Percentiles rank a stretch among this genome's conserved stretches.
These are phyloP conservation scores for Tribolium castaneum DNA, from an alignment of 1,140 invertebrate species.

Conservation along the genomic window DNA sequence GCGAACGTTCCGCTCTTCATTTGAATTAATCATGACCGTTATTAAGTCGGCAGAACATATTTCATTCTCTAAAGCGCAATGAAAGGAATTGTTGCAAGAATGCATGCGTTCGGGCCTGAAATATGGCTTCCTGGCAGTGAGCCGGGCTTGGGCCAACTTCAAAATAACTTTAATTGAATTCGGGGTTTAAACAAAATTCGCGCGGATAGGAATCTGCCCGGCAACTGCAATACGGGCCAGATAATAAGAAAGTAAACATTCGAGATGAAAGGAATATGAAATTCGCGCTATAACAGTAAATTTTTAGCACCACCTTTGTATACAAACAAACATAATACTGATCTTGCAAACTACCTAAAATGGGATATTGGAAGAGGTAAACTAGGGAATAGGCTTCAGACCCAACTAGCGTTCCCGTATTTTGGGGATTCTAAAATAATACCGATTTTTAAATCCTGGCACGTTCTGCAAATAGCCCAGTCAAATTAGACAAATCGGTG, in stretches of 20 bases:
- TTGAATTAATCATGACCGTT: slow-evolving; percentile 25
- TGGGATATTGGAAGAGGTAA: not conserved
- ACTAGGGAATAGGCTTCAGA: not conserved
- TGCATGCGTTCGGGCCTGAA: slow-evolving; percentile 14
- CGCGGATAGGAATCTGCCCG: not conserved
- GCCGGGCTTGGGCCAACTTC: not conserved
- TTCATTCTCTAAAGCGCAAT: slow-evolving; percentile 21
- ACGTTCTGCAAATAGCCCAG: no score
- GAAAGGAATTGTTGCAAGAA: slow-evolving; percentile 19
- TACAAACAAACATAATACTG: not conserved
- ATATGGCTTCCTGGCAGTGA: not conserved
- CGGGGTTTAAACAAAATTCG: not conserved
- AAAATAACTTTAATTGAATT: not conserved
- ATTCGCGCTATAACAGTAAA: not conserved
- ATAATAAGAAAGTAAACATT: slow-evolving; percentile 11
- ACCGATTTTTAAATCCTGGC: no score
- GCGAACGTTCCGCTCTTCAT: slow-evolving; percentile 7
- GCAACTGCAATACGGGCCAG: not conserved
- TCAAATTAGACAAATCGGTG: no score
- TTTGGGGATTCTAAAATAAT: not conserved
- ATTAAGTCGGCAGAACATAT: slow-evolving; percentile 14
- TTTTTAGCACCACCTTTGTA: slow-evolving; percentile 10
- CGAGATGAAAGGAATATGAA: not conserved
- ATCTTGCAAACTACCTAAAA: not conserved
- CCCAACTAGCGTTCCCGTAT: not conserved